phyloP scores from a whole-genome alignment of 37 sponge, comb jelly and placozoan species.

The Spongia lamella region DNA sequence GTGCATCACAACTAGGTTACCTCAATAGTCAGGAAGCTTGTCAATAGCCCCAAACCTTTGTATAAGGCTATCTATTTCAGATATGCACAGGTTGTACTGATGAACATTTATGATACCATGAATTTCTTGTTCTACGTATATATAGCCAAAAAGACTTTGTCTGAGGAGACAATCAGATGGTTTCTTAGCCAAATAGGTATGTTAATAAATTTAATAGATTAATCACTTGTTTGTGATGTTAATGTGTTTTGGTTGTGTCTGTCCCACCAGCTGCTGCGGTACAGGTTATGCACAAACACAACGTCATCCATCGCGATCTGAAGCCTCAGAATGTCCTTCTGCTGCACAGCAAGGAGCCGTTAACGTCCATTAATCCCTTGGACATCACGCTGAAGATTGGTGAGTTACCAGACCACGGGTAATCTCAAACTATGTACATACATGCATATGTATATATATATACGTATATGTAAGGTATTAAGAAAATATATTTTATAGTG shows the following conservation, averaged over 20 bases:
- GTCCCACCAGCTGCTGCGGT: slow-evolving; percentile 81
- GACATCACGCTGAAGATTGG: slow-evolving; percentile 34
- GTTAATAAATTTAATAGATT: neutral
- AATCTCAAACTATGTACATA: slow-evolving; percentile 63
- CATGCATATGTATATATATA: neutral
- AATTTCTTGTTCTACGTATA: too few relatives aligned
- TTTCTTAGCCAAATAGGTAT: slow-evolving; percentile 61
- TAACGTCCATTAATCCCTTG: neutral
- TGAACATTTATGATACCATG: too few relatives aligned
- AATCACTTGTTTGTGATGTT: neutral
- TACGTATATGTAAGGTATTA: neutral
- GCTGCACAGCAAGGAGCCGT: slow-evolving; percentile 36
- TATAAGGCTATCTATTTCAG: too few relatives aligned
- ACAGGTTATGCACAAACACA: slow-evolving; percentile 46
- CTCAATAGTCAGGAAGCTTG: too few relatives aligned
- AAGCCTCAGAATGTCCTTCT: slow-evolving; percentile 95
- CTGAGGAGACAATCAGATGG: slow-evolving; percentile 73
- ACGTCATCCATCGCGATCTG: slow-evolving; percentile 90
- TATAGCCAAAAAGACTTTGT: slow-evolving; percentile 68
- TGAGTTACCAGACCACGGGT: too few relatives aligned
- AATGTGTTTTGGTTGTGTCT: neutral
- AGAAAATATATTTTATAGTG: neutral
- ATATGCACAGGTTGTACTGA: too few relatives aligned
- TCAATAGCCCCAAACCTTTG: too few relatives aligned
- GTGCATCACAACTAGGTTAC: too few relatives aligned